Base-by-base conservation (phyloP, 2,797 vertebrate species). In the Xiphophorus birchmanni region DNA sequence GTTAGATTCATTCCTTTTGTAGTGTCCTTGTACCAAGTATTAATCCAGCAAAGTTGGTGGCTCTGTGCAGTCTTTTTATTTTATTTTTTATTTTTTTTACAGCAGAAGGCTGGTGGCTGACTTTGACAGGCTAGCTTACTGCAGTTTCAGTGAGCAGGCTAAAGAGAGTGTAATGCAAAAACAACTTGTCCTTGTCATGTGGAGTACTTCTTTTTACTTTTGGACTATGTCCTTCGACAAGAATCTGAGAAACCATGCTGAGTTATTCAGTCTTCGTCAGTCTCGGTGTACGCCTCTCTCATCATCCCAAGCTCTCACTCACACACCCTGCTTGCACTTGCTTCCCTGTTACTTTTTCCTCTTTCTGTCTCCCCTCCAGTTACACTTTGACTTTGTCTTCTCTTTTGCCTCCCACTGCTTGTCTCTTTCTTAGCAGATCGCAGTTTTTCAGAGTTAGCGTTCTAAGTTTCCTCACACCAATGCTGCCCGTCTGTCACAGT, bases 181-280 rank as follows among this genome's bases (percentile, higher is more conserved):
- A 87, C 83, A 80, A 87, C 82, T 88, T 80, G 86, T 90, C 90
- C 92, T 92, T 92, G 90, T 92, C 83, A 87, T 85, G 83, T 82
- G 35, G 72, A 90, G 82, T 75, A 69, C 82, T 88, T 77, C 42
- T 79, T 79, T 80, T 65, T 82, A 82, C 52, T 82, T 50, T 86
- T 87, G 86, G 85, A 85, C 80, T 58, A 67, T 79, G 82, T 82
- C 85, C 85, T 88, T 60, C 88, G 80, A 85, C 80, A 73, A 75
- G 80, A 63, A 77, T 83, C 82, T 60, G 73, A 73, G 81, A 86
- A 77, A 89, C 88, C 90, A 88, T 75, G 88, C 89, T 85, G 91
- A 90, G 91, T 77, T 79, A 71, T 84, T 81, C 77, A 73, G 86
- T 80, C 82, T 87, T 74, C 77, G 80, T 83, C 85, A 84, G 79